Conservation (phyloP, 2,113 vertebrate species). For the Cottus gobio region DNA sequence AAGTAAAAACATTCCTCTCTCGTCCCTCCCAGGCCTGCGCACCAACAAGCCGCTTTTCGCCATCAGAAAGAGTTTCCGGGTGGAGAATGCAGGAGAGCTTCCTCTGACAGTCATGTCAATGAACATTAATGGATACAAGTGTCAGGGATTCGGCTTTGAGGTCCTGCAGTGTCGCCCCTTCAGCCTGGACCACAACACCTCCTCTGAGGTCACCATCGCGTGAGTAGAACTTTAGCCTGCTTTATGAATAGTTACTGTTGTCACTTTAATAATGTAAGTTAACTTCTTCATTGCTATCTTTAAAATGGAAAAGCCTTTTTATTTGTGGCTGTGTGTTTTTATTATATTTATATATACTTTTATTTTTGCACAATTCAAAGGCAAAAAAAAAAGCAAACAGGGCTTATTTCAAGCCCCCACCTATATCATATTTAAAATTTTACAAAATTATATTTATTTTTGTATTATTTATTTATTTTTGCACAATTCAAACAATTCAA, state of each 20-base stretch:
- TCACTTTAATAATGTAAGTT: not conserved
- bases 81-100: slow-evolving; percentile 95
- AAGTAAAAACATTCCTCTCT: not conserved
- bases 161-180: slow-evolving; percentile 92
- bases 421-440: too few relatives aligned
- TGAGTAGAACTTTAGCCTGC: slow-evolving; percentile 74
- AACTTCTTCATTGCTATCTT: not conserved
- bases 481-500: too few relatives aligned
- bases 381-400: too few relatives aligned
- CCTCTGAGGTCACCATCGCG: slow-evolving; percentile 95
- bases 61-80: slow-evolving; percentile 96
- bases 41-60: slow-evolving; percentile 91
- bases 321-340: not conserved
- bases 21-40: slow-evolving; percentile 85
- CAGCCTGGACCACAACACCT: slow-evolving; percentile 89
- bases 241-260: not conserved
- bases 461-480: too few relatives aligned
- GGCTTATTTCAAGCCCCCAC: too few relatives aligned
- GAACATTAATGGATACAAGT: slow-evolving; percentile 96
- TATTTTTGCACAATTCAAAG: too few relatives aligned
- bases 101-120: slow-evolving; percentile 93
- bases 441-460: too few relatives aligned
- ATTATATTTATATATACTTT: not conserved
- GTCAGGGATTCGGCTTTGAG: slow-evolving; percentile 97
- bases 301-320: not conserved